Evolutionary conservation across 2,797 vertebrate genomes (phyloP).

Genomic region (Gymnoscopelus microlampas): DNA sequence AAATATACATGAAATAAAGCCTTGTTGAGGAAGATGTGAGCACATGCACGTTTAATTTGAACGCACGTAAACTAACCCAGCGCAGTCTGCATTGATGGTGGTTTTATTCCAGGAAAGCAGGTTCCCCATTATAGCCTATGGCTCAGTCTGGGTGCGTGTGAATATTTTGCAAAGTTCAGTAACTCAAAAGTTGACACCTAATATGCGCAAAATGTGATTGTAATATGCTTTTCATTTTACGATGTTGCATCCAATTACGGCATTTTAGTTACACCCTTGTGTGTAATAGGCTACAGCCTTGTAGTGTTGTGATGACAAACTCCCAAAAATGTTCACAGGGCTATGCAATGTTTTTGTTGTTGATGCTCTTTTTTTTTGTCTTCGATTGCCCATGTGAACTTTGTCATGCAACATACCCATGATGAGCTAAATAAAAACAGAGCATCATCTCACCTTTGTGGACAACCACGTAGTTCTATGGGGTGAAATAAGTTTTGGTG

Average conservation of each 20-base stretch:
- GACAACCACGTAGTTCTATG: slow-evolving; percentile 50
- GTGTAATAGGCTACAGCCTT: neutral
- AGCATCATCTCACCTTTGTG: slow-evolving; percentile 72
- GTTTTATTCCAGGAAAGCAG: too few relatives aligned
- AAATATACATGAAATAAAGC: too few relatives aligned
- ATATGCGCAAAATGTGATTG: too few relatives aligned
- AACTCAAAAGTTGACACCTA: too few relatives aligned
- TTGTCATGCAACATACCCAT: neutral
- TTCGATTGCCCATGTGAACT: neutral
- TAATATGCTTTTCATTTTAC: too few relatives aligned
- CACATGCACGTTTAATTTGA: too few relatives aligned
- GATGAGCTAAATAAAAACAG: neutral
- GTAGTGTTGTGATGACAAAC: neutral
- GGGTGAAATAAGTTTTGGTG: slow-evolving; percentile 66
- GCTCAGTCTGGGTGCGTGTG: too few relatives aligned
- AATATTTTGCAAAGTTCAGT: too few relatives aligned
- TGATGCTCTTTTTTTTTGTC: neutral
- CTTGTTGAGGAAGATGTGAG: too few relatives aligned
- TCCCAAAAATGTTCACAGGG: neutral
- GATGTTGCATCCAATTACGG: neutral
- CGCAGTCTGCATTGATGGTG: too few relatives aligned
- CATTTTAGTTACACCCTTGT: neutral
- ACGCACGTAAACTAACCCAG: too few relatives aligned
- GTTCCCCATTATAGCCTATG: too few relatives aligned
- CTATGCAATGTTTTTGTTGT: neutral